phyloP scores from a whole-genome alignment of 2,888 invertebrate species.

The Xanthostigma xanthostigma region DNA sequence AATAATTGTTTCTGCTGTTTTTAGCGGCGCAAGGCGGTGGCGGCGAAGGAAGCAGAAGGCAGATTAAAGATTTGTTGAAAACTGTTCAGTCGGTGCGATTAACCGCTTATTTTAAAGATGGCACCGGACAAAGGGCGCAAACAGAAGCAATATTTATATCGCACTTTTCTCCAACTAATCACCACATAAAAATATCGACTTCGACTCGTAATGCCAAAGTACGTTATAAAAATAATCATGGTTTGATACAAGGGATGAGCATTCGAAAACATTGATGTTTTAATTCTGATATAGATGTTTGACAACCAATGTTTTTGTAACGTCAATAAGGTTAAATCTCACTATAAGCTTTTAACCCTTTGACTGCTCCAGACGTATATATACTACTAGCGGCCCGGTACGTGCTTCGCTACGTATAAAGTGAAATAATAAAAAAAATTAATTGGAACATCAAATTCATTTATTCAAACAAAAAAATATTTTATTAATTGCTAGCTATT shows the following conservation, averaged over 20 bases:
- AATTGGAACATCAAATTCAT: too few relatives aligned
- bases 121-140: slow-evolving; percentile 45
- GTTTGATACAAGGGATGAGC: neutral
- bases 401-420: too few relatives aligned
- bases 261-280: neutral
- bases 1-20: too few relatives aligned
- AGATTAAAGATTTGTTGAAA: too few relatives aligned
- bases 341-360: too few relatives aligned
- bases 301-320: neutral
- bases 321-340: neutral
- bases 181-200: slow-evolving; percentile 73
- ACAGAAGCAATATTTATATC: slow-evolving; percentile 57
- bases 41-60: too few relatives aligned
- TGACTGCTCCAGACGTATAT: too few relatives aligned
- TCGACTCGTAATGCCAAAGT: slow-evolving; percentile 68
- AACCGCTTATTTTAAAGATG: slow-evolving; percentile 52
- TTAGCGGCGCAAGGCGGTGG: too few relatives aligned
- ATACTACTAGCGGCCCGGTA: too few relatives aligned
- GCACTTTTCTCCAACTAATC: slow-evolving; percentile 68
- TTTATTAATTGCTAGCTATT: too few relatives aligned
- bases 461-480: too few relatives aligned
- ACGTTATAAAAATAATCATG: slow-evolving; percentile 11
- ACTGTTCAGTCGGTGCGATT: slow-evolving; percentile 47
- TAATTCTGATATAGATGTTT: neutral
- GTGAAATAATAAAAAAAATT: too few relatives aligned